phyloP scores from a whole-genome alignment of 2,113 vertebrate species.

The Campylomormyrus numenius region DNA sequence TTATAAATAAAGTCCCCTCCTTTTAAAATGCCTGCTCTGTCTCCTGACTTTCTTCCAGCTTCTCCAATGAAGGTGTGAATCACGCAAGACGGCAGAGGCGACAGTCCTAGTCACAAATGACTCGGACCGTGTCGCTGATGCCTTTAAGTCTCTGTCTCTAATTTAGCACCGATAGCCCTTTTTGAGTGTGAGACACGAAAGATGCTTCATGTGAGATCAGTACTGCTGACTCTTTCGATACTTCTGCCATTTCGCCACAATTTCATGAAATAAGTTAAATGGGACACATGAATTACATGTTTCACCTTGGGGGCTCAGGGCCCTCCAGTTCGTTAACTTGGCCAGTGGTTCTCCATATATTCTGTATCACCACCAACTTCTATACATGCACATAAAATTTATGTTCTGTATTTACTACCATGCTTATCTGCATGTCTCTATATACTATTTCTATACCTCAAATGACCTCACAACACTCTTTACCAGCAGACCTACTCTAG shows the following conservation, averaged over 20 bases:
- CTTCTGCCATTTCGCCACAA: not conserved
- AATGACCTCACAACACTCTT: not conserved
- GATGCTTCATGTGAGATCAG: not conserved
- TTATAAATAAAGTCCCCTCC: conserved; percentile 70
- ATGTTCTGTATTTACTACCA: not conserved
- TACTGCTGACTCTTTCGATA: not conserved
- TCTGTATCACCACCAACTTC: not conserved
- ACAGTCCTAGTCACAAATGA: not conserved
- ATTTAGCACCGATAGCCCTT: not conserved
- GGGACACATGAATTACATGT: not conserved
- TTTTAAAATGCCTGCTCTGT: conserved; percentile 50
- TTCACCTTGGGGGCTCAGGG: not conserved
- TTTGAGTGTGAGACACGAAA: too few species aligned
- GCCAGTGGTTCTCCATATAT: not conserved
- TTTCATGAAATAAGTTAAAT: not conserved
- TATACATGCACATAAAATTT: not conserved
- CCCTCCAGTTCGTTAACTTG: not conserved
- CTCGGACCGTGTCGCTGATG: not conserved
- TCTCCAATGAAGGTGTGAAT: conserved; percentile 1
- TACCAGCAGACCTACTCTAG: not conserved
- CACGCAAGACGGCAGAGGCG: not conserved
- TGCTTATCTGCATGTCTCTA: not conserved
- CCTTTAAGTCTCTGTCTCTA: conserved; percentile 5
- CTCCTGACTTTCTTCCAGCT: conserved; percentile 30
- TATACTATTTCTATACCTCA: not conserved